Evolutionary conservation across 2,888 invertebrate species (phyloP), one percentile per base, ranked within the genome.

Genomic region (Mesochorus sp.): DNA sequence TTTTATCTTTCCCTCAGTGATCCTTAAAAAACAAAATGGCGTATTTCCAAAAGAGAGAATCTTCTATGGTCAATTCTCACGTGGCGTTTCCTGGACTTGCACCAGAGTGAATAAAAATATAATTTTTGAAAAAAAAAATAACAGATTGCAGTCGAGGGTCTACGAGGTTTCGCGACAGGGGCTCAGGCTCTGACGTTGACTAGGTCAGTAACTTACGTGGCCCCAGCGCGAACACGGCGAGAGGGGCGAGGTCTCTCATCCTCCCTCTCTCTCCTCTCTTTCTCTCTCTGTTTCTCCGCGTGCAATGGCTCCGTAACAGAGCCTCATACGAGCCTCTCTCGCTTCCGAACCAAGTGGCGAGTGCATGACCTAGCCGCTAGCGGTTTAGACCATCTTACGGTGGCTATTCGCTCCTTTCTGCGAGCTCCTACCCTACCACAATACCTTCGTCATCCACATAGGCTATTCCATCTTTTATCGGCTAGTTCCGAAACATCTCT

Each of bases 341-440:
- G 68, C 76, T 51, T 55, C 64, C 59, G 74, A 61, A 67, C 72
- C 75, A 55, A 79, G 62, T 39, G 26, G 73, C 81, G 80, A 84
- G 85, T 87, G 31, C 61, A 62, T 34, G 89, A 90, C 89, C 89
- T 89, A 89, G 88, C 89, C 89, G 88, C 86, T 85, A 89, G 88
- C 88, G 87, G 87, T 87, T 49, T 71, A 84, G 85, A 81, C 82
- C 83, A 85, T 87, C 83, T 87, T 84, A 84, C 83, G 83, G 80
- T 81, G 74, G 28, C 49, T 42, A 47, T 75, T 10, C 47, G 34
- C 51, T 72, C 62, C 62, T 59, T 78, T 70, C 39, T 64, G 51
- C n/a, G n/a, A n/a, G n/a, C 55, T 59, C 39, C 6, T 55, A 10
- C 62, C 39, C 14, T 8, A 24, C 24, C n/a, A 24, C 14, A 47